Evolutionary conservation across 2,888 invertebrate genomes (phyloP), one percentile per base, ranked within the genome.

Genomic region (Notocelia uddmanniana): DNA sequence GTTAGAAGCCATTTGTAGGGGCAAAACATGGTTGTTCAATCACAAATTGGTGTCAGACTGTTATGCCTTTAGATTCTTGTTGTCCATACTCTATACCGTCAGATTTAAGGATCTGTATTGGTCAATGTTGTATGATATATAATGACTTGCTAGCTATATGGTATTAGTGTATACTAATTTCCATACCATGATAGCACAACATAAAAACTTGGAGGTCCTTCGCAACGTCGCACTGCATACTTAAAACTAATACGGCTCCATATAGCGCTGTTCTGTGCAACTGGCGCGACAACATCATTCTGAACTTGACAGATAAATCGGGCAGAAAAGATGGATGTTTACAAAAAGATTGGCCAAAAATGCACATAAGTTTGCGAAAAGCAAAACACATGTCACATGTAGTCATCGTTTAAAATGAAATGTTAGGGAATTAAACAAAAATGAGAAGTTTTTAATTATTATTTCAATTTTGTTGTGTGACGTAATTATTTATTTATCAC

Each of bases 401-500:
- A 63, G 50, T 52, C 37, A 34, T 50, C 26, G 23, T 37, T 45
- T 48, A 50, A 57, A 68, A 57, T 50, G 57, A 57, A 31, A 64
- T 52, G 34, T 52, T 64, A 52, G 63, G 21, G 31, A 34, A 21
- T 21, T 23, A 9, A 57, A 62, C 54, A 26, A 48, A 19, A 48
- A 48, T 64, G 34, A 52, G 21, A 64, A 52, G 31, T 21, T 19
- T n/a, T n/a, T n/a, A n/a, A n/a, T n/a, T n/a, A n/a, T n/a, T n/a
- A n/a, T n/a, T 26, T 31, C 52, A 21, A 19, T 15, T 62, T 26
- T 18, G 23, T 45, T 52, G 63, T 63, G 63, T 62, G 48, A 31
- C 31, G 63, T 52, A 37, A 52, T 64, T n/a, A 52, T 34, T 64
- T 64, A 52, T 64, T 63, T 48, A 21, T 64, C 18, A 19, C 13